Evolutionary conservation across 2,113 vertebrate species (phyloP).

Genomic region (Dinomys branickii): DNA sequence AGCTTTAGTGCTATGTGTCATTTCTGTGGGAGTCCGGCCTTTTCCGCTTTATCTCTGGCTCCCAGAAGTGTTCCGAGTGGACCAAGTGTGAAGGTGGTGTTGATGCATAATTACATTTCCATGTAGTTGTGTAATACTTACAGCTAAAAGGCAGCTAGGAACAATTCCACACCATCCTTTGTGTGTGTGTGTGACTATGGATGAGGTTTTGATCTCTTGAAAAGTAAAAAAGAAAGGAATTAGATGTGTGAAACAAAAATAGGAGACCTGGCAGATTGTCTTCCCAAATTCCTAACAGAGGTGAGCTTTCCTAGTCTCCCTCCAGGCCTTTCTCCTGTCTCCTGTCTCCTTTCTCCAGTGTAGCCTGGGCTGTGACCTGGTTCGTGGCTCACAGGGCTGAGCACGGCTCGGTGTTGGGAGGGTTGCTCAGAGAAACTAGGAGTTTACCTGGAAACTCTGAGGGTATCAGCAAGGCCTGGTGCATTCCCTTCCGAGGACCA

Average conservation of each 20-base stretch:
- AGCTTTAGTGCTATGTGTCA: neutral
- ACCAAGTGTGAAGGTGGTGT: neutral
- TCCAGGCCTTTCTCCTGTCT: neutral
- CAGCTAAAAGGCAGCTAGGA: neutral
- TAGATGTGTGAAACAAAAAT: neutral
- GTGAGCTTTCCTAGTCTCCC: neutral
- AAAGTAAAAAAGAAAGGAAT: neutral
- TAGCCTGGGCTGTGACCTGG: neutral
- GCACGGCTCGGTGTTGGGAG: neutral
- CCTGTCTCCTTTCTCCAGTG: neutral
- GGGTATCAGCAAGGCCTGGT: neutral
- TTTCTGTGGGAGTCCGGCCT: neutral
- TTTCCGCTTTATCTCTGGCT: neutral
- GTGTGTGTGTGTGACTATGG: neutral
- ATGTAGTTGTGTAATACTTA: neutral
- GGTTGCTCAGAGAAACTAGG: neutral
- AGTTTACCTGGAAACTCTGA: neutral
- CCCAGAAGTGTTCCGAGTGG: neutral
- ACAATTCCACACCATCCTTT: neutral
- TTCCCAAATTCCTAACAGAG: too few species aligned
- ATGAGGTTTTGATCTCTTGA: neutral
- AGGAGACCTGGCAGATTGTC: neutral
- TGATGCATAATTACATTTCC: neutral
- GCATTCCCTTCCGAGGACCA: neutral
- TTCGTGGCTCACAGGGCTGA: neutral